phyloP scores from a whole-genome alignment of 2,113 vertebrate genomes.

The Mystacornis crossleyi region DNA sequence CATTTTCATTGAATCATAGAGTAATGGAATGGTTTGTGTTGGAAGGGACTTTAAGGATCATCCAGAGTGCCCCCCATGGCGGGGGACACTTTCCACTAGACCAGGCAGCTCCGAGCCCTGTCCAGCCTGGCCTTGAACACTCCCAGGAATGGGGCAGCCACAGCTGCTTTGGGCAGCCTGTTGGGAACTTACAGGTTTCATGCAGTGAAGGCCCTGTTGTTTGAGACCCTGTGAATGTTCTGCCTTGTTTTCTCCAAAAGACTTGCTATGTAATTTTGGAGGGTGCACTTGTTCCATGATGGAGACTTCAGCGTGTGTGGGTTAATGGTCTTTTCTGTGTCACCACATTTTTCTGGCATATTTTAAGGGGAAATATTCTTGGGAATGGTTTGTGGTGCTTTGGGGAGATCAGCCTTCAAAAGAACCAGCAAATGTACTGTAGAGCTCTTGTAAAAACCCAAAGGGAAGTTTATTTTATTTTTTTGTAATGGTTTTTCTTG shows the following conservation, averaged over 20 bases:
- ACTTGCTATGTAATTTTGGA: background rate
- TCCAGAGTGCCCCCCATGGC: too few relatives aligned
- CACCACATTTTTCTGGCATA: background rate
- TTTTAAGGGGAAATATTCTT: background rate
- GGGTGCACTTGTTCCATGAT: background rate
- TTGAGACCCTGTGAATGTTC: background rate
- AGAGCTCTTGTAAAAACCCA: background rate
- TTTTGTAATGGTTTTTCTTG: background rate
- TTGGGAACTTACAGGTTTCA: background rate
- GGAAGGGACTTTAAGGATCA: background rate
- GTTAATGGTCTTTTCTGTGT: background rate
- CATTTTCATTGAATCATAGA: background rate
- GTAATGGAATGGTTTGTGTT: background rate
- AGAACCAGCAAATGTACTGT: background rate
- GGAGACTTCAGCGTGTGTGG: background rate
- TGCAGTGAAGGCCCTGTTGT: background rate
- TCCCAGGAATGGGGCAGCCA: background rate
- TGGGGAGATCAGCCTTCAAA: background rate
- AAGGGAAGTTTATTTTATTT: background rate
- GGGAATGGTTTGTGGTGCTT: background rate
- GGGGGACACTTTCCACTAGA: background rate
- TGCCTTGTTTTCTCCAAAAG: background rate
- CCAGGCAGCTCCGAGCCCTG: background rate
- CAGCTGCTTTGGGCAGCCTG: background rate
- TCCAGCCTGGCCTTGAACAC: background rate